These are phyloP conservation scores for Epinotia ramella DNA, from an alignment of 2,888 invertebrate genomes.

Conservation along the genomic window DNA sequence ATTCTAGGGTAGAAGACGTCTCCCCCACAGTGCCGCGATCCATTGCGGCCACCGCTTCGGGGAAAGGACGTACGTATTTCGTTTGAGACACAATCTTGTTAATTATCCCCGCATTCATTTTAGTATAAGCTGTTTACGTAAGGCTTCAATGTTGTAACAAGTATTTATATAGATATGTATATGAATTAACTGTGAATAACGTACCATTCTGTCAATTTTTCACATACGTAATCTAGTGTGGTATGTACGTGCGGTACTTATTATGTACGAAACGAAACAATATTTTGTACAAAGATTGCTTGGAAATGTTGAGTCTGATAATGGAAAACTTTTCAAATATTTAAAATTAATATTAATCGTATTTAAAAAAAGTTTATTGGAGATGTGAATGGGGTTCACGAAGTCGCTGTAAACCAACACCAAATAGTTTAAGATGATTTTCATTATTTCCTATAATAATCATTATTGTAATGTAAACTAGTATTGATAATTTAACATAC, in stretches of 20 bases:
- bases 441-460: constrained; percentile 56
- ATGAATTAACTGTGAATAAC: constrained; percentile 62
- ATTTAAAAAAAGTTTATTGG: constrained; percentile 62
- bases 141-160: constrained; percentile 44
- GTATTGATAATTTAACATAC: constrained; percentile 46
- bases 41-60: constrained; percentile 66
- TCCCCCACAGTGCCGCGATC: constrained; percentile 77
- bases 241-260: constrained; percentile 51
- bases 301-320: constrained; percentile 79
- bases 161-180: constrained; percentile 52
- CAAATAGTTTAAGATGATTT: constrained; percentile 74
- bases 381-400: constrained; percentile 64
- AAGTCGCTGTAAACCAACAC: constrained; percentile 80
- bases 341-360: constrained; percentile 56
- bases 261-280: constrained; percentile 64
- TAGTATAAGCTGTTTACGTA: constrained; percentile 23
- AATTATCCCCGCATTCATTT: constrained; percentile 28
- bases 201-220: constrained; percentile 75
- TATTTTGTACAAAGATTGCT: constrained; percentile 77
- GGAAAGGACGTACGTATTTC: constrained; percentile 81
- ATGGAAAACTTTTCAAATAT: constrained; percentile 69
- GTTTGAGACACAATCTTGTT: constrained; percentile 63
- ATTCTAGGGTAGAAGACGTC: constrained; percentile 82
- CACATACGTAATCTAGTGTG: constrained; percentile 75
- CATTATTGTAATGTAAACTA: constrained; percentile 46